These are phyloP conservation scores for Apogon talboti DNA, from an alignment of 2,797 vertebrate genomes.

Conservation along the genomic window DNA sequence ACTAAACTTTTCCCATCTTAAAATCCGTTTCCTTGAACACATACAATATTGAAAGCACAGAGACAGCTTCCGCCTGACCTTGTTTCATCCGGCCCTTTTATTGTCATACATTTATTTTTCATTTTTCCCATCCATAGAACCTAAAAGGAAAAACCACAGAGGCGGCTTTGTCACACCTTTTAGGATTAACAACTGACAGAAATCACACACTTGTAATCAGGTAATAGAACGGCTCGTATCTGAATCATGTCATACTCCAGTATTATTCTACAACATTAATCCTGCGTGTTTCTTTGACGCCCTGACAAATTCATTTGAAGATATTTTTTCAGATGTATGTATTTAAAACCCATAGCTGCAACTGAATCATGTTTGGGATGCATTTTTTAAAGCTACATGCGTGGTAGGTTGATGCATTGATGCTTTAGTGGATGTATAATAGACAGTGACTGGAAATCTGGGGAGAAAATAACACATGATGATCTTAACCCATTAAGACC, in stretches of 20 bases:
- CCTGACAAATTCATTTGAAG: constrained; percentile 18
- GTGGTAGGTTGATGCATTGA: background rate
- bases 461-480: too few species aligned
- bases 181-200: constrained; percentile 14
- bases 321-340: constrained; percentile 6
- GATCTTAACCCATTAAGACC: too few species aligned
- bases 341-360: background rate
- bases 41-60: background rate
- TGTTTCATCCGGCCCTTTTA: background rate
- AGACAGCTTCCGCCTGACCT: too few species aligned
- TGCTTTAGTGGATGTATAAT: too few species aligned
- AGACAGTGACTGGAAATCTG: too few species aligned
- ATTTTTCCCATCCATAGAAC: constrained; percentile 15
- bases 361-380: background rate
- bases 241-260: constrained; percentile 3
- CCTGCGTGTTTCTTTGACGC: constrained; percentile 23
- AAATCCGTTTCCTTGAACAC: background rate
- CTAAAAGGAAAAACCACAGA: background rate
- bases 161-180: background rate
- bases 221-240: background rate
- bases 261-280: constrained; percentile 11
- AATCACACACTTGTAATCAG: constrained; percentile 2
- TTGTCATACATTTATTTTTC: constrained; percentile 14
- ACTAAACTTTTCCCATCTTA: background rate
- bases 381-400: background rate